Base-by-base conservation (phyloP, 1,140 invertebrate species). In the Habropoda laboriosa region DNA sequence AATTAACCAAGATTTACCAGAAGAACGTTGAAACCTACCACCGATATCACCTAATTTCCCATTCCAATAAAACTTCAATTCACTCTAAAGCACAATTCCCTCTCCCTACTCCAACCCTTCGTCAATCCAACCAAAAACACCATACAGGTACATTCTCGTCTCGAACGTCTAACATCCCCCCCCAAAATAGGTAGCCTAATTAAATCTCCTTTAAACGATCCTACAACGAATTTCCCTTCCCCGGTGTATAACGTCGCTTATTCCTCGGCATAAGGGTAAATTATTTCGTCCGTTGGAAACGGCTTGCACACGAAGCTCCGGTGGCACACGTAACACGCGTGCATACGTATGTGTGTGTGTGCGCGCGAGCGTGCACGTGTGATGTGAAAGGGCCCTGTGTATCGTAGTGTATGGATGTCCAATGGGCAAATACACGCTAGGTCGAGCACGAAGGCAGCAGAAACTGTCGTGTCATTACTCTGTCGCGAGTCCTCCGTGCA, bases 361-460 rank as follows among this genome's bases (percentile, higher is more conserved):
- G 16, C 6, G 30, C 27, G 35, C 18, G 35, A 10, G 0, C 13
- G 38, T 27, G 57, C 24, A 21, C 5, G 32, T 49, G 35, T 32
- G 49, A 84, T 67, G 83, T 81, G 87, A 84, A 85, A 83, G 82
- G 83, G 80, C 53, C 79, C 64, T 82, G 86, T 90, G 82, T 86
- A 89, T 88, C 84, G 82, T 58, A 45, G 74, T 81, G 79, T 84
- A 90, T 88, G 78, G 88, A 89, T 90, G 87, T 91, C 88, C 89
- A 89, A 89, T 92, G 89, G 86, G 87, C 89, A 91, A 92, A 92
- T 90, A 89, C 87, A 92, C 83, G 90, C 85, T 89, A 89, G 87
- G 88, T 89, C 87, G 86, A 90, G 88, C 87, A 83, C 89, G 86
- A 92, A 89, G 86, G 86, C 79, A 86, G 79, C 75, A 80, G 85